Evolutionary conservation across 2,113 vertebrate genomes (phyloP).

Genomic region (Aspiorhynchus laticeps): DNA sequence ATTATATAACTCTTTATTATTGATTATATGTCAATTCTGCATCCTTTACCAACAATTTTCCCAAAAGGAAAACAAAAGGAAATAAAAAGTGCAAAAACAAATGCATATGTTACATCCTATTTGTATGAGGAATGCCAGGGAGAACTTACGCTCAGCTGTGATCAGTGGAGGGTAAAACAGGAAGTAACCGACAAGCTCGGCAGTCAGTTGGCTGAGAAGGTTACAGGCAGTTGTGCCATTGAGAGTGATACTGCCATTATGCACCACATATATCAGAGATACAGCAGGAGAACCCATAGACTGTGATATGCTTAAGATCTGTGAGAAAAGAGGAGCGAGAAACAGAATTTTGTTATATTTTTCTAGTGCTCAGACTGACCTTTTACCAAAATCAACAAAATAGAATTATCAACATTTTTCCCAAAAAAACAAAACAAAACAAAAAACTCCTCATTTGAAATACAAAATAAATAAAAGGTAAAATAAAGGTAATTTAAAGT

Average conservation of each 20-base stretch:
- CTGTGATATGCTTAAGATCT: constrained; percentile 90
- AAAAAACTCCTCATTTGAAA: constrained; percentile 24
- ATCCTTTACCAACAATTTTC: not conserved
- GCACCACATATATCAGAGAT: constrained; percentile 90
- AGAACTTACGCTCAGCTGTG: constrained; percentile 93
- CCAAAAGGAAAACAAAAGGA: not conserved
- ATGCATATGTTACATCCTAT: not conserved
- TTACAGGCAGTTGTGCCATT: constrained; percentile 92
- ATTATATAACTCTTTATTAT: not conserved
- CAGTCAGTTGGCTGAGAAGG: constrained; percentile 91
- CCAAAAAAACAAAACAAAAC: not conserved
- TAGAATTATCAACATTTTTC: not conserved
- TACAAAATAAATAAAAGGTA: constrained; percentile 39
- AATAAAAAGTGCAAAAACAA: not conserved
- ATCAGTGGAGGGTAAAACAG: constrained; percentile 93
- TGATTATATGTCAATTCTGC: not conserved
- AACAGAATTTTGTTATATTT: not conserved
- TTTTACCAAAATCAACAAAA: not conserved
- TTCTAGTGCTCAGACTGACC: no score
- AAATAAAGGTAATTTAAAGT: not conserved
- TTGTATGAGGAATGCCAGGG: not conserved
- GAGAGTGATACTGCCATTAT: constrained; percentile 84
- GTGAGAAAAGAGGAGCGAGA: constrained; percentile 54
- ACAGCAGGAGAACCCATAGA: constrained; percentile 82
- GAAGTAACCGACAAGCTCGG: constrained; percentile 96